Conservation (phyloP, 2,797 vertebrate species). For the Diglossa cyanea region DNA sequence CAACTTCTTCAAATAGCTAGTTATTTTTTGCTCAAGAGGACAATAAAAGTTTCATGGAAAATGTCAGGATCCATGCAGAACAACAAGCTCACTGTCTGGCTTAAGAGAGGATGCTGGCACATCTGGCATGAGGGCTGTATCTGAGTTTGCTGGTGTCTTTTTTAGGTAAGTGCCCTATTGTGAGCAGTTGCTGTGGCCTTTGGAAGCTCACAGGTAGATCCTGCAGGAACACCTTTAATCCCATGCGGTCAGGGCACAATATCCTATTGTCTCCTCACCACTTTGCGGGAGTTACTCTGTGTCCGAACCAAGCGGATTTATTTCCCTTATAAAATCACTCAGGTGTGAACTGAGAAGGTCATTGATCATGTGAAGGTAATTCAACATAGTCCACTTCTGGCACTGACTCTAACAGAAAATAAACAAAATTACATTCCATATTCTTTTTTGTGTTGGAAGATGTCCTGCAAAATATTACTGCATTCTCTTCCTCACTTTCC, state of each 20-base stretch:
- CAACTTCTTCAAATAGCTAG: neutral
- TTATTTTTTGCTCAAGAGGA: neutral
- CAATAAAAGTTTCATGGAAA: neutral
- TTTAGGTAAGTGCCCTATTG: neutral
- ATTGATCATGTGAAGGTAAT: neutral
- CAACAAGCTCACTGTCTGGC: neutral
- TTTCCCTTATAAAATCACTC: neutral
- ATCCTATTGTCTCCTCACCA: neutral
- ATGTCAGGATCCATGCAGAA: neutral
- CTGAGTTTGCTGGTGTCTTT: neutral
- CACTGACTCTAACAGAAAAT: neutral
- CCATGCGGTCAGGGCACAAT: rapidly evolving
- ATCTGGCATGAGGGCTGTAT: neutral
- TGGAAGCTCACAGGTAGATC: neutral
- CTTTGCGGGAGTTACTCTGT: neutral
- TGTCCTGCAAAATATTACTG: neutral
- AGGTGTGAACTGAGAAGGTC: neutral
- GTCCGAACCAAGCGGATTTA: neutral
- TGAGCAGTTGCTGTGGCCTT: neutral
- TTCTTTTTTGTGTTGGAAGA: neutral
- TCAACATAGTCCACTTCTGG: neutral
- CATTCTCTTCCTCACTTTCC: neutral
- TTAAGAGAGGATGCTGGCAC: neutral
- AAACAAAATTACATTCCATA: neutral
- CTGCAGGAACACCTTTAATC: neutral